Evolutionary conservation across 2,797 vertebrate genomes (phyloP), one percentile per base, ranked within the genome.

Genomic region (Syndactyla subalaris): DNA sequence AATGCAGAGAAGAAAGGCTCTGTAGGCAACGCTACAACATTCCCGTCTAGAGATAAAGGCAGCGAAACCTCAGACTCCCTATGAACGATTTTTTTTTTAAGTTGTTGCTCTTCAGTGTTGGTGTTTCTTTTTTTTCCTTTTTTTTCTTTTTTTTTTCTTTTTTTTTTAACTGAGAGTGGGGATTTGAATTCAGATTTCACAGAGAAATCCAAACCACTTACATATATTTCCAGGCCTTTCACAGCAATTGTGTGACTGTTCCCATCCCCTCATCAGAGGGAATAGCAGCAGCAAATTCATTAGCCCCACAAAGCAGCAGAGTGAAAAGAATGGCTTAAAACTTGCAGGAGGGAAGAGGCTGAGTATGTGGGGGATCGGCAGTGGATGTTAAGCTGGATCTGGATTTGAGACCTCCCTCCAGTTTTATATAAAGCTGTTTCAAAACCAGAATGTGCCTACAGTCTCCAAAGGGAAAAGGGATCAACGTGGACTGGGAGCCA

Each of bases 1-100:
- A 93, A 96, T 95, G 92, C 91, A 78, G 91, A 91, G 88, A 96
- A 96, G 93, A 96, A 96, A 95, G 91, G 71, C 91, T 96, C 95
- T 78, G 91, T 91, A 94, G 95, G 96, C 95, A 96, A 85, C 7
- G 38, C 90, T 93, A 78, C 97, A 94, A 87, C 91, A 76, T 93
- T 73, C 76, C 66, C 4, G 0, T 92, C 88, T 77, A 30, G 72
- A 96, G 89, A 95, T 95, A 96, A 95, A 94, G 89, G 76, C 91
- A 89, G 54, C 1, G 0, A 96, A 95, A 93, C 75, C 91, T 80
- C 94, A 78, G 48, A 62, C 73, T 96, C 87, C 77, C 95, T 93
- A 29, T 34, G 70, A 91, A 75, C 3, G 3, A 24, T 32, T 59
- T 59, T 66, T 92, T 95, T 95, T 92, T 92, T 45, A 87, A 84